Base-by-base conservation (phyloP, 2,113 vertebrate genomes). In the Nyctibius bracteatus region DNA sequence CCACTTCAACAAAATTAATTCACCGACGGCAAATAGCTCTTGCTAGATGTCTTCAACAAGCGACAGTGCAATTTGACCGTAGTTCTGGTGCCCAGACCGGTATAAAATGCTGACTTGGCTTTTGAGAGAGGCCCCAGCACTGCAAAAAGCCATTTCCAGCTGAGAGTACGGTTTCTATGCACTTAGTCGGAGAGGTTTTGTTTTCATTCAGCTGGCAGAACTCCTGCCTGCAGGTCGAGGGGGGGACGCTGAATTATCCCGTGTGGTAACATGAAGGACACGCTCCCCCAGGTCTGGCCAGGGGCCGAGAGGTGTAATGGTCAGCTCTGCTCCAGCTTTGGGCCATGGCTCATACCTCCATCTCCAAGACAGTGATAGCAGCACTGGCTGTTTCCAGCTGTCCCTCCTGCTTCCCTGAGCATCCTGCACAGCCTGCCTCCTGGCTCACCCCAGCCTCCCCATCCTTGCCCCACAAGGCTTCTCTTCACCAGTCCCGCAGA, bases 31-130 rank as follows among this genome's bases (percentile, higher is more conserved):
- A 58, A 75, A n/a, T 23, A 62, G 31, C 49, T 86, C 78, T n/a
- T 88, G 37, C 63, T 88, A 68, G 70, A 54, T 0, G 1, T 59
- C 78, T 86, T 65, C 62, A 77, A 46, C 30, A 35, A 96, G 41
- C 11, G 9, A 58, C 85, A 88, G 47, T 52, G 54, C 87, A 88
- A 88, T 94, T 73, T 86, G 78, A 82, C 70, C 19, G 1, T 65
- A 61, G n/a, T 61, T 95, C 70, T 95, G 74, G 81, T 94, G 90
- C 78, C 78, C 81, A 92, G 73, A 74, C 15, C 0, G 2, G 33
- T 47, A 27, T 24, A 94, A 96, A 92, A 85, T 75, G 95, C 92
- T 93, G 94, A 96, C 61, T 91, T 84, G 89, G 74, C 87, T 90
- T 82, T 82, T 65, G 73, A 85, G 85, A 93, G 93, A 92, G 94